Evolutionary conservation across 2,113 vertebrate genomes (phyloP).

Genomic region (Cochlearius cochlearius): DNA sequence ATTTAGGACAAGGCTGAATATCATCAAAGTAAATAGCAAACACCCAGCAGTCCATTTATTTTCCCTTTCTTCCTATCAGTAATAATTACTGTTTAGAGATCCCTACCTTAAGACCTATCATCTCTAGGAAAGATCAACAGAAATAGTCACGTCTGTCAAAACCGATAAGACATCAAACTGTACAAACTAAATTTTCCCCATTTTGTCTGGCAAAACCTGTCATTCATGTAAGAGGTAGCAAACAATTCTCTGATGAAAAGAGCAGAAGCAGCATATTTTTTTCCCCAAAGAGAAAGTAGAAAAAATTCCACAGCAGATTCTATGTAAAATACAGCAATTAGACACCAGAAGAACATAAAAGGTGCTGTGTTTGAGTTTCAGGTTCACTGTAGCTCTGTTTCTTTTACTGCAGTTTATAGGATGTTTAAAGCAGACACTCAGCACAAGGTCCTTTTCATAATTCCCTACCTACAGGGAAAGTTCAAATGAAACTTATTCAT

Average conservation of each 20-base stretch:
- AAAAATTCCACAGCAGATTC: background rate
- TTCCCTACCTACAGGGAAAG: background rate
- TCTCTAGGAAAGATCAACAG: background rate
- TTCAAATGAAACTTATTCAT: background rate
- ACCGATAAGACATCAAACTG: background rate
- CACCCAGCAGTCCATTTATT: background rate
- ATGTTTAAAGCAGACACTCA: background rate
- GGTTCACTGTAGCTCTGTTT: background rate
- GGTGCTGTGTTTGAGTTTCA: background rate
- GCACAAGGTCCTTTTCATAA: background rate
- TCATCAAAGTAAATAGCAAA: background rate
- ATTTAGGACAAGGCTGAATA: background rate
- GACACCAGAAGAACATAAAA: background rate
- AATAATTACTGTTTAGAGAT: background rate
- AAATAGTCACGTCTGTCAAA: background rate
- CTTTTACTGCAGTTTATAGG: background rate
- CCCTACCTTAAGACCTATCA: background rate
- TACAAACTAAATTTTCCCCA: background rate
- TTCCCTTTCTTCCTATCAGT: background rate
- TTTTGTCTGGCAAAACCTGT: background rate
- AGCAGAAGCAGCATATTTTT: background rate
- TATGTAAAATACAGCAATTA: background rate
- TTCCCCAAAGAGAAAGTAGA: background rate
- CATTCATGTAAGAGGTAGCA: background rate
- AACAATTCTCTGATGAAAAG: background rate